Evolutionary conservation across 2,888 invertebrate species (phyloP).

Genomic region (Cataglyphis altisquamis): DNA sequence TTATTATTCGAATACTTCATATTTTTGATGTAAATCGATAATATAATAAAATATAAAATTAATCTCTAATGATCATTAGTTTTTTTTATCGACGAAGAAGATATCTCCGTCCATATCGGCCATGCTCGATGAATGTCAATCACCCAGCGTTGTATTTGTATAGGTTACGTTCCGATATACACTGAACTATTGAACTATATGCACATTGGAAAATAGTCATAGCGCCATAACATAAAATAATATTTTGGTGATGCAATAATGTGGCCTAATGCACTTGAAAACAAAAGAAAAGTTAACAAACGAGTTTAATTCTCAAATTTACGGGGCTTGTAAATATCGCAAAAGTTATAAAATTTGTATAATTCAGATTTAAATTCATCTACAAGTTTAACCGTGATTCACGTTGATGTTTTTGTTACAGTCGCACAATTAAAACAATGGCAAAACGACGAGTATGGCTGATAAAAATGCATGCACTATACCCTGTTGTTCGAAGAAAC

Average conservation of each 20-base stretch:
- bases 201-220: background rate
- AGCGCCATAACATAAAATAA: background rate
- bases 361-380: background rate
- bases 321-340: background rate
- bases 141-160: background rate
- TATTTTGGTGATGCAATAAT: background rate
- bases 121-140: background rate
- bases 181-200: background rate
- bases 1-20: background rate
- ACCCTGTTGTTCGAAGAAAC: background rate
- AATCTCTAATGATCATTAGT: background rate
- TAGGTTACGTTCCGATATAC: background rate
- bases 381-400: background rate
- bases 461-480: background rate
- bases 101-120: background rate
- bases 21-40: background rate
- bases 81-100: background rate
- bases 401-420: background rate
- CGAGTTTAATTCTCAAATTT: no score
- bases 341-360: background rate
- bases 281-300: background rate
- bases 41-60: background rate
- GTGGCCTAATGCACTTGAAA: background rate
- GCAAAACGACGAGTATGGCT: conserved; percentile 28
- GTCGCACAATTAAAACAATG: background rate